phyloP scores from a whole-genome alignment of 2,888 invertebrate genomes.

The Lysandra coridon region DNA sequence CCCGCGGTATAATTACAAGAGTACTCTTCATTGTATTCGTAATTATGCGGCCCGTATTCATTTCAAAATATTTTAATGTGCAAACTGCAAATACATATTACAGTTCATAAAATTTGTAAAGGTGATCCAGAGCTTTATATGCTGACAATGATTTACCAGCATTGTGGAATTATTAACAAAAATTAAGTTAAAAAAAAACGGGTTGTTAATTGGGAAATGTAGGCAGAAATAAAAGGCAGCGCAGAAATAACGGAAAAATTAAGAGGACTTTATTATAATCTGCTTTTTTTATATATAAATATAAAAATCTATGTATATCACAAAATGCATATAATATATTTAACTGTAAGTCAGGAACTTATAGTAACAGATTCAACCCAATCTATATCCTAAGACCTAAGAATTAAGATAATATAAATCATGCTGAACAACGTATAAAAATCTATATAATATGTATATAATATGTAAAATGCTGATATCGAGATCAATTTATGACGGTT shows the following conservation, averaged over 20 bases:
- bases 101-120: not conserved
- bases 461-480: conserved; percentile 2
- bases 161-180: not conserved
- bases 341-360: too few relatives aligned
- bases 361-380: too few relatives aligned
- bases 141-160: not conserved
- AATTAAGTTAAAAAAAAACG: not conserved
- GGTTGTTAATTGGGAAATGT: not conserved
- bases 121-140: conserved; percentile 11
- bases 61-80: not conserved
- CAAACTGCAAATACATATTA: not conserved
- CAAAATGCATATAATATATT: too few relatives aligned
- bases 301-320: too few relatives aligned
- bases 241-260: too few relatives aligned
- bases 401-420: too few relatives aligned
- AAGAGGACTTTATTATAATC: too few relatives aligned
- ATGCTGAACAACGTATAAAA: too few relatives aligned
- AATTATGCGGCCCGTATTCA: conserved; percentile 12
- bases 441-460: too few relatives aligned
- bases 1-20: conserved; percentile 12
- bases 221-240: too few relatives aligned
- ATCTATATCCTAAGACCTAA: too few relatives aligned
- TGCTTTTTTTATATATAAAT: too few relatives aligned
- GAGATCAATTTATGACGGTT: conserved; percentile 33
- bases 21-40: conserved; percentile 16